Conservation (phyloP, 2,797 vertebrate genomes). For the Halcyon badia region DNA sequence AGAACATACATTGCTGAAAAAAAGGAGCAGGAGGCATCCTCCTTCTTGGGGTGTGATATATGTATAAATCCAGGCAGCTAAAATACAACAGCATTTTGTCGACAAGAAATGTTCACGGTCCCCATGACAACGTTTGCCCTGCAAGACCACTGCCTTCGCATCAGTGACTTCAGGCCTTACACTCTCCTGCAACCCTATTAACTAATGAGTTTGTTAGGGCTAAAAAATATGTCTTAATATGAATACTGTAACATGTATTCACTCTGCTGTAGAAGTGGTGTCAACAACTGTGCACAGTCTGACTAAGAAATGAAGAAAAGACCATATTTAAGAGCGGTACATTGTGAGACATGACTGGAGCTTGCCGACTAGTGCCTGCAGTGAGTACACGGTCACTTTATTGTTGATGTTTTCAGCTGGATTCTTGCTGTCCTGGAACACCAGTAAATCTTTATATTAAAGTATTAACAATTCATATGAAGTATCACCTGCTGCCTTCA, state of each 20-base stretch:
- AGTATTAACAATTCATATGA: not conserved
- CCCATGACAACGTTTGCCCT: not conserved
- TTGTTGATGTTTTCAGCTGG: not conserved
- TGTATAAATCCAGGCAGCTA: not conserved
- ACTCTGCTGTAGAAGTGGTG: not conserved
- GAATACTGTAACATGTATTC: not conserved
- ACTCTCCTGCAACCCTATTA: not conserved
- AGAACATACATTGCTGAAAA: not conserved
- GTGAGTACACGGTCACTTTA: not conserved
- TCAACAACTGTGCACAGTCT: fast-evolving
- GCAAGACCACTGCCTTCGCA: not conserved
- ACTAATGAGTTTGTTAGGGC: not conserved
- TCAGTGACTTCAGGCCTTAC: not conserved
- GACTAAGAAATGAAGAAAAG: not conserved
- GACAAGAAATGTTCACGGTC: fast-evolving
- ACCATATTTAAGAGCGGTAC: not conserved
- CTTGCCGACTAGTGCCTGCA: not conserved
- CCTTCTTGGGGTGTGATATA: not conserved
- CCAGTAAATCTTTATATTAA: not conserved
- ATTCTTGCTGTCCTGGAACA: not conserved
- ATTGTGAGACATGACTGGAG: not conserved
- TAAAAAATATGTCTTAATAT: not conserved
- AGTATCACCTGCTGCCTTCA: not conserved
- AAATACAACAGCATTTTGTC: not conserved
- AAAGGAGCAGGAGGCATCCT: not conserved